Evolutionary conservation across 2,888 invertebrate species (phyloP).

Genomic region (Hyalella azteca): DNA sequence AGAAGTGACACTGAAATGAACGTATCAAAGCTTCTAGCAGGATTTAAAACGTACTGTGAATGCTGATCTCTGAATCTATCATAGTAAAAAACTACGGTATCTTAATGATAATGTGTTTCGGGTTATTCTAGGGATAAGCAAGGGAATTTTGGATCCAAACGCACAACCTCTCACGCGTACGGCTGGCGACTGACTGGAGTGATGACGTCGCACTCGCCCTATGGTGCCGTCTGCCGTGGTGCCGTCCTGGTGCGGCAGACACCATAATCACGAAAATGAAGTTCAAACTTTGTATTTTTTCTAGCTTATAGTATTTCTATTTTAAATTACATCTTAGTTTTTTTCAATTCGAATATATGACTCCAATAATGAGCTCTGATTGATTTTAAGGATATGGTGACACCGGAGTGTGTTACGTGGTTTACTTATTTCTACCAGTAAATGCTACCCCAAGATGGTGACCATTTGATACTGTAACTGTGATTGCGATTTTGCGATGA

Average conservation of each 20-base stretch:
- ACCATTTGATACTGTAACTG: too few species aligned
- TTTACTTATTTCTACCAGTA: too few species aligned
- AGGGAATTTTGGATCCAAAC: background rate
- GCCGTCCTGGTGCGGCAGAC: background rate
- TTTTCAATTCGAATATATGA: too few species aligned
- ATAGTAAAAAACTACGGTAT: background rate
- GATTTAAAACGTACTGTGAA: background rate
- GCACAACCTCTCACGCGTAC: slow-evolving; percentile 8
- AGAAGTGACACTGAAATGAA: background rate
- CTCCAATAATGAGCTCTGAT: too few species aligned
- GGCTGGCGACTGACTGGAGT: slow-evolving; percentile 23
- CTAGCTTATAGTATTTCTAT: too few species aligned
- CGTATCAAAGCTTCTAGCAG: background rate
- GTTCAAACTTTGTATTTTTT: too few species aligned
- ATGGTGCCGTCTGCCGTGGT: background rate
- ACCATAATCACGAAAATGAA: too few species aligned
- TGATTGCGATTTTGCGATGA: too few species aligned
- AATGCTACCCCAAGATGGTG: too few species aligned
- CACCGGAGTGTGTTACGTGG: too few species aligned
- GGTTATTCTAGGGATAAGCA: background rate
- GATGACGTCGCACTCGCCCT: background rate
- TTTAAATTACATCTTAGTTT: too few species aligned
- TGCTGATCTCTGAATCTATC: background rate
- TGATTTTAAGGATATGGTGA: too few species aligned
- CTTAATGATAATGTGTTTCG: slow-evolving; percentile 16